Evolutionary conservation across 2,113 vertebrate species (phyloP), one percentile per base, ranked within the genome.

Genomic region (Orientallactaga bullata): DNA sequence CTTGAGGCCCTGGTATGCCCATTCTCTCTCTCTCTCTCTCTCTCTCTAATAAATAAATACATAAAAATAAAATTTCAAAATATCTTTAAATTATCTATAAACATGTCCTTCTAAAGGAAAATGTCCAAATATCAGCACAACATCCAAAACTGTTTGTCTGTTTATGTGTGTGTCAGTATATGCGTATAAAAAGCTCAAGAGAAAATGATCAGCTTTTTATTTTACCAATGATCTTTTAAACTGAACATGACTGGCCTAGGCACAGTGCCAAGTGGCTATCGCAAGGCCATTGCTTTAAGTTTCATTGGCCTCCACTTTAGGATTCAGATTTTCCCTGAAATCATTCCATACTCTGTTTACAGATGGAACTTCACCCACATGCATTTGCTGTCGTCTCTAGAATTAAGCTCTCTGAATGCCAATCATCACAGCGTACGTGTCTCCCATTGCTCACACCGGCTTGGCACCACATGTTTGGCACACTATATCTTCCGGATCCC

Each of bases 91-190:
- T 47, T 47, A 6, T 47, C 42, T 47, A 47, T 47, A 47, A 81
- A 91, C 28, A 9, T 61, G 89, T 84, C 63, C 74, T 85, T 74
- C n/a, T 37, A 76, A 82, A 68, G 69, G 30, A 94, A 47, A 88
- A 86, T 94, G 39, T 74, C n/a, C 85, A 55, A 60, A 87, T 51
- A 77, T 7, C n/a, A 90, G 69, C 28, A 88, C 0, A 77, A 35
- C 26, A 74, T 35, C 20, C 68, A 80, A 72, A 26, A 85, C 35
- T 16, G 37, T 23, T 42, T 39, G 11, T 73, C 37, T 55, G 30
- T 58, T 5, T 73, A 11, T 15, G 58, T 51, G 39, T 83, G 13
- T 42, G 35, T 39, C 24, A 6, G 16, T 26, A 9, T 17, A 11
- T 1, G 55, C 55, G 42, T 10, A n/a, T 24, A 77, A 26, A 83